Percentiles rank a stretch among this genome's conserved stretches.
phyloP scores from a whole-genome alignment of 1,140 invertebrate genomes.

The Contarinia nasturtii region DNA sequence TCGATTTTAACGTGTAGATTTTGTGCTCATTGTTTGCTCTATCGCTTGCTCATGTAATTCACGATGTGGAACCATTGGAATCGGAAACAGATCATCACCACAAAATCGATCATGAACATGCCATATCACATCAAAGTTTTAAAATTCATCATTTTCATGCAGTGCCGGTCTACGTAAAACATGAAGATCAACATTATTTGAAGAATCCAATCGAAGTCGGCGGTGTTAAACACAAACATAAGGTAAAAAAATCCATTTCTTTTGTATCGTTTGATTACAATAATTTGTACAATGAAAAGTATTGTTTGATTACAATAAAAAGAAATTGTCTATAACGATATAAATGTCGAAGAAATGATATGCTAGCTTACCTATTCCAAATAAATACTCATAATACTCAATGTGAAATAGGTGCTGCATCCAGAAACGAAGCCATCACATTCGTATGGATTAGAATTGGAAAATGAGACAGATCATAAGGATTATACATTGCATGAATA shows the following conservation, averaged over 20 bases:
- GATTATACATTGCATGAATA: constrained; percentile 28
- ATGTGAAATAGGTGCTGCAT: constrained; percentile 25
- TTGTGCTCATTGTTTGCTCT: constrained; percentile 4
- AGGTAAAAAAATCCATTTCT: constrained; percentile 10
- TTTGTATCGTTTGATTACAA: too few relatives aligned
- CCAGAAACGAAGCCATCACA: constrained; percentile 33
- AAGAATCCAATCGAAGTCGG: constrained; percentile 39
- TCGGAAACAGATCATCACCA: constrained; percentile 34
- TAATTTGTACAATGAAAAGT: too few relatives aligned
- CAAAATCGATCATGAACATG: constrained; percentile 36
- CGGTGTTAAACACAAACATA: constrained; percentile 33
- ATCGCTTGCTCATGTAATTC: constrained; percentile 4
- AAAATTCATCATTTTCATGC: constrained; percentile 43
- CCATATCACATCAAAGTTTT: constrained; percentile 40
- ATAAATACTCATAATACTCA: too few relatives aligned
- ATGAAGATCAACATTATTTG: constrained; percentile 36
- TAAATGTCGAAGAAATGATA: too few relatives aligned
- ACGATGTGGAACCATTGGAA: constrained; percentile 26
- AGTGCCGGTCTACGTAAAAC: constrained; percentile 41
- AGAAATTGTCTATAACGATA: too few relatives aligned
- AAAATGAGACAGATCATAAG: constrained; percentile 30
- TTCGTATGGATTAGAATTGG: constrained; percentile 32
- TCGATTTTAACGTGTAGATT: constrained; percentile 17
- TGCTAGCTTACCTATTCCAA: too few relatives aligned
- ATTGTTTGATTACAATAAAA: too few relatives aligned